Evolutionary conservation across 2,888 invertebrate species (phyloP).

Genomic region (Cephus runcator): DNA sequence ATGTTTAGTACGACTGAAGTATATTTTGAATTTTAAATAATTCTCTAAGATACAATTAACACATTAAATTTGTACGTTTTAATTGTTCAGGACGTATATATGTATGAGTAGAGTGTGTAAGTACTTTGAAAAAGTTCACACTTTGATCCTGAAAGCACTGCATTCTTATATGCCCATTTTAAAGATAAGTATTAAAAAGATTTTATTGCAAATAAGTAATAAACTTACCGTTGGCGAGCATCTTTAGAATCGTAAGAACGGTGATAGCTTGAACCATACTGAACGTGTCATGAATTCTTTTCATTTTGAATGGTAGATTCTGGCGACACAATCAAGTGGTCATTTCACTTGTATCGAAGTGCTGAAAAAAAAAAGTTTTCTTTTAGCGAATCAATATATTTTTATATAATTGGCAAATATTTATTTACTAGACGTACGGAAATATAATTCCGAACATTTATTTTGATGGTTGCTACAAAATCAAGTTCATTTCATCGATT

Average conservation of each 20-base stretch:
- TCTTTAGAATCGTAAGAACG: slow-evolving; percentile 83
- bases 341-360: slow-evolving; percentile 49
- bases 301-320: slow-evolving; percentile 68
- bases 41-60: too few species aligned
- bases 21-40: too few species aligned
- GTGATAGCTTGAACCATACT: slow-evolving; percentile 87
- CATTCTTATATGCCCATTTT: background rate
- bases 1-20: too few species aligned
- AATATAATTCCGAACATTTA: background rate
- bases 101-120: too few species aligned
- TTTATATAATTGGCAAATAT: background rate
- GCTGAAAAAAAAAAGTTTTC: slow-evolving; percentile 36
- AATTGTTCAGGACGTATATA: too few species aligned
- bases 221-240: slow-evolving; percentile 80
- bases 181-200: background rate
- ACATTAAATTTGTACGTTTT: too few species aligned
- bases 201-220: background rate
- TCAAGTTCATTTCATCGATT: background rate
- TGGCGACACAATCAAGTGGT: slow-evolving; percentile 48
- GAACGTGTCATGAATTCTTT: slow-evolving; percentile 70
- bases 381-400: background rate
- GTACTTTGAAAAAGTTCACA: too few species aligned
- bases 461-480: background rate
- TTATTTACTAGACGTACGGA: background rate
- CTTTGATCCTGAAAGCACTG: background rate